Percentiles rank a stretch among this genome's conserved stretches.
Conservation (phyloP, 2,888 invertebrate genomes). For the Platycheirus rosarum region DNA sequence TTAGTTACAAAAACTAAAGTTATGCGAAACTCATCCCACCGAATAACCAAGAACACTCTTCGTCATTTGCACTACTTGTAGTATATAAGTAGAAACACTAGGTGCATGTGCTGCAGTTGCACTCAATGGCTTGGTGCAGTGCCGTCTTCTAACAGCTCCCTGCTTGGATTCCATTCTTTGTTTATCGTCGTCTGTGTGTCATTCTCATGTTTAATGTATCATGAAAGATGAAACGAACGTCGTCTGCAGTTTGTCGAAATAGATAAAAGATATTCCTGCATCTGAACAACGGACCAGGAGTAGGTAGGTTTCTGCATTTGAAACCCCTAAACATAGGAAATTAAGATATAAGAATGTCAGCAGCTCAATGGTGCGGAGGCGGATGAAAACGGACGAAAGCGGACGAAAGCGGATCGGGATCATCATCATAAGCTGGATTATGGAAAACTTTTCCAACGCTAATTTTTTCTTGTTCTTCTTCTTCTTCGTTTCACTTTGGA, state of each 20-base stretch:
- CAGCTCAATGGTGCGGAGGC: neutral
- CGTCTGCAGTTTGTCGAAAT: slow-evolving; percentile 34
- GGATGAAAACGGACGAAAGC: neutral
- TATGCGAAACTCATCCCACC: slow-evolving; percentile 44
- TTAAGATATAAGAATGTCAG: slow-evolving; percentile 30
- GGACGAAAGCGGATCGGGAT: slow-evolving; percentile 3
- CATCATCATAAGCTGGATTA: slow-evolving; percentile 59
- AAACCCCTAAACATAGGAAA: slow-evolving; percentile 1
- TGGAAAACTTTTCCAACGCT: slow-evolving; percentile 45
- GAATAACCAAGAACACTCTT: slow-evolving; percentile 24
- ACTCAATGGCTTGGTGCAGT: neutral
- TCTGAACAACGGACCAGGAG: slow-evolving; percentile 3
- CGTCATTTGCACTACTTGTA: neutral
- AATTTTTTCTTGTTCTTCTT: neutral
- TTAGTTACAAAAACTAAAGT: slow-evolving; percentile 44
- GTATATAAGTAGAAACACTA: too few species aligned
- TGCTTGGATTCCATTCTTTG: slow-evolving; percentile 34
- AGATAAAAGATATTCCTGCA: slow-evolving; percentile 39
- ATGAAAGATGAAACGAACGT: slow-evolving; percentile 10
- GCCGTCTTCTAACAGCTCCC: neutral
- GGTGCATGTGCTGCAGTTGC: neutral
- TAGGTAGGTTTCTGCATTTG: slow-evolving; percentile 6
- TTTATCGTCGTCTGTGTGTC: slow-evolving; percentile 40
- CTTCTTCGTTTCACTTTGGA: slow-evolving; percentile 17
- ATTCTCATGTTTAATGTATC: slow-evolving; percentile 52